A percentile compares a stretch with the other conserved stretches of the same genome.
Conservation (phyloP, 2,888 invertebrate species). For the Amphipyra berbera region DNA sequence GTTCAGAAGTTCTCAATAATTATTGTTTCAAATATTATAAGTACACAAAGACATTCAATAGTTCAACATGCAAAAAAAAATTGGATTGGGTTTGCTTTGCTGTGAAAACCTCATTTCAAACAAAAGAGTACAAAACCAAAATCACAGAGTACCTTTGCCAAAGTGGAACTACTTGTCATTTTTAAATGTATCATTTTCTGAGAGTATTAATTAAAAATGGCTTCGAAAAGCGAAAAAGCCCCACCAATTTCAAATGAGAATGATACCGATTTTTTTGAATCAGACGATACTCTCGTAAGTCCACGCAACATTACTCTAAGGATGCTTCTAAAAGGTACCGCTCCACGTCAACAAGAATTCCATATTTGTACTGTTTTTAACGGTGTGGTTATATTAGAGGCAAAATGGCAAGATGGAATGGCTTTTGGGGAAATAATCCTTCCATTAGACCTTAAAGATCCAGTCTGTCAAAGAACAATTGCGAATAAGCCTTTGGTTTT, state of each 20-base stretch:
- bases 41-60: too few species aligned
- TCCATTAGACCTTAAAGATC: conserved; percentile 72
- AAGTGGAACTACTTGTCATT: too few species aligned
- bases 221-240: conserved; percentile 26
- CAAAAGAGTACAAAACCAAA: too few species aligned
- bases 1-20: too few species aligned
- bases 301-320: conserved; percentile 64
- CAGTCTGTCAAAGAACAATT: conserved; percentile 60
- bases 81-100: too few species aligned
- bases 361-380: conserved; percentile 71
- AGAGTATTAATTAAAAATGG: conserved; percentile 19
- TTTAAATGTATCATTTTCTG: not conserved
- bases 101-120: too few species aligned
- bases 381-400: conserved; percentile 68
- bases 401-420: conserved; percentile 69
- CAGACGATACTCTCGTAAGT: conserved; percentile 55
- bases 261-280: conserved; percentile 45
- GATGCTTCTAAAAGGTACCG: conserved; percentile 67
- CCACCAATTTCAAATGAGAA: conserved; percentile 58
- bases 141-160: too few species aligned
- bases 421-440: conserved; percentile 59
- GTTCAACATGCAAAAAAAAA: too few species aligned
- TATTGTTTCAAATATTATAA: too few species aligned
- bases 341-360: conserved; percentile 68
- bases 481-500: conserved; percentile 78